Base-by-base conservation (phyloP, 2,888 invertebrate species). In the Agonopterix subpropinquella region DNA sequence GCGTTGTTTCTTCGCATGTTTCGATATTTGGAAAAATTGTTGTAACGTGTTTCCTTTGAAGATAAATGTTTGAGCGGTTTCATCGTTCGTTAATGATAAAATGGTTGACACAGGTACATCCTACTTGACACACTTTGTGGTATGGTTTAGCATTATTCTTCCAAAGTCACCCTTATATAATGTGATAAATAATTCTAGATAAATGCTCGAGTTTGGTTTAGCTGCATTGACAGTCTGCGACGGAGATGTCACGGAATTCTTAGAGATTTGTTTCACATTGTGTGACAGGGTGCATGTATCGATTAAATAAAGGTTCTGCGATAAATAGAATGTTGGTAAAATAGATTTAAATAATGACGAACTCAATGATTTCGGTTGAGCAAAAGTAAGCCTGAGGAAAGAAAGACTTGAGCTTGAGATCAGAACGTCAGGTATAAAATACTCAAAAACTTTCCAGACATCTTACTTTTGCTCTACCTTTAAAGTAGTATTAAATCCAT, bases 221-320 rank as follows among this genome's bases (percentile, higher is more conserved):
- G 71, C 53, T 64, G 66, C 62, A 67, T 59, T 47, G 51, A 52
- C 59, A 59, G 60, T 62, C 60, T 53, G 45, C 48, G 44, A 53
- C 41, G 50, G 49, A 53, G 49, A 45, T 60, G 50, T 59, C 58
- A 60, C 56, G 57, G 58, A 63, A 62, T 57, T 62, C 60, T 59
- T 69, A 77, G 47, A 9, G 44, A 43, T 11, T 63, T 66, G 43
- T 49, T 61, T 65, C 84, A 86, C 85, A 87, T 78, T 76, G 87
- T 87, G 87, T 87, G 87, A 82, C 87, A 83, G 84, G 83, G 78
- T 82, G 85, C 86, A 86, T 87, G 87, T 86, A 86, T 86, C 83
- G 58, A 68, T 63, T 67, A 70, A 76, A 59, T 61, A 61, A 28
- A 28, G 28, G 28, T 28, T 28, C 28, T 28, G 28, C 28, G 28